A percentile compares a stretch with the other conserved stretches of the same genome.
phyloP scores from a whole-genome alignment of 2,888 invertebrate species.

The Strigamia transsilvanica region DNA sequence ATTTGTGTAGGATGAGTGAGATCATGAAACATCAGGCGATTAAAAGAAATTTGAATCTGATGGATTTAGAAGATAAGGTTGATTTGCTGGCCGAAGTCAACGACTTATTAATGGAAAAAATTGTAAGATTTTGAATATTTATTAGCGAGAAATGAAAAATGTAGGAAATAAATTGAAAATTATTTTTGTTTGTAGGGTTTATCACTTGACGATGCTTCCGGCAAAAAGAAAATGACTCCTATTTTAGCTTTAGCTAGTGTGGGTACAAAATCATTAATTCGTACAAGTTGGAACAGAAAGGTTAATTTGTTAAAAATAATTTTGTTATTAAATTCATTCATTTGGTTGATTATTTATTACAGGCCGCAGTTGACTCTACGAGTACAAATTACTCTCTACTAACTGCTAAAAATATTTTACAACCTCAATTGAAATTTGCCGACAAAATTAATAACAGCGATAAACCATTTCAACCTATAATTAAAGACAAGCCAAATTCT shows the following conservation, averaged over 20 bases:
- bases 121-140: conserved; percentile 68
- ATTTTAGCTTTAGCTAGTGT: conserved; percentile 57
- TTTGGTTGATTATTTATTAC: neutral
- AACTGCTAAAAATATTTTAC: conserved; percentile 74
- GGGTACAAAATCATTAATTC: conserved; percentile 59
- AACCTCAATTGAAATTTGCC: conserved; percentile 86
- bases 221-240: conserved; percentile 63
- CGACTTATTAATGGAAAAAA: conserved; percentile 82
- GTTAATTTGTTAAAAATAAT: conserved; percentile 11
- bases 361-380: neutral
- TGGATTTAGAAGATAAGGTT: conserved; percentile 73
- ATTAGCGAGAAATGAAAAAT: neutral
- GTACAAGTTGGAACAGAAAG: conserved; percentile 63
- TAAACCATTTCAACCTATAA: conserved; percentile 80
- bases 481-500: conserved; percentile 88
- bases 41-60: conserved; percentile 69
- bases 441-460: conserved; percentile 83
- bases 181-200: conserved; percentile 60
- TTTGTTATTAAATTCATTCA: neutral
- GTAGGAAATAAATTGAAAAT: conserved; percentile 5
- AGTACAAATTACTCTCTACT: conserved; percentile 65
- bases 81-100: conserved; percentile 83
- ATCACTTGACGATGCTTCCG: conserved; percentile 64
- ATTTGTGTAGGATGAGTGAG: conserved; percentile 66
- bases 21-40: conserved; percentile 70